Evolutionary conservation across 2,113 vertebrate species (phyloP).

Genomic region (Poeciliopsis prolifica): DNA sequence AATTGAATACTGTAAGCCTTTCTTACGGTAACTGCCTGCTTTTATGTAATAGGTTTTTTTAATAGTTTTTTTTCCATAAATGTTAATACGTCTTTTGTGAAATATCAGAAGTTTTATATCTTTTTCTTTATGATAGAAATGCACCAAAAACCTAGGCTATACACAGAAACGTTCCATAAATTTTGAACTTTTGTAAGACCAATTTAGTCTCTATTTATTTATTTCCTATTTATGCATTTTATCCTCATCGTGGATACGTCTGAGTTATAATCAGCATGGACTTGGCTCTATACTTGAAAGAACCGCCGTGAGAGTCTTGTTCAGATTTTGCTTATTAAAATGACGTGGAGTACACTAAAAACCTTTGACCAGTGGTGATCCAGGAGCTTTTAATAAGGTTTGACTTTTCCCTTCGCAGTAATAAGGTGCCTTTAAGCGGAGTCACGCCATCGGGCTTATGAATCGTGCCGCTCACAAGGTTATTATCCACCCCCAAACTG

Average conservation of each 20-base stretch:
- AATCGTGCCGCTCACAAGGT: slow-evolving; percentile 44
- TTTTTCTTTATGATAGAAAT: too few species aligned
- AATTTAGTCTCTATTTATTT: too few species aligned
- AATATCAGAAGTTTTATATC: too few species aligned
- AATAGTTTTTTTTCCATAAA: too few species aligned
- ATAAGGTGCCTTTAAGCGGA: slow-evolving; percentile 53
- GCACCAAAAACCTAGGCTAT: too few species aligned
- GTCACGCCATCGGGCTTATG: slow-evolving; percentile 62
- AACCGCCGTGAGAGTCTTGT: not conserved
- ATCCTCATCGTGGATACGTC: not conserved
- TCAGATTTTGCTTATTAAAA: not conserved
- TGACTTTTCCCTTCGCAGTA: slow-evolving; percentile 1
- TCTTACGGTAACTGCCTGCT: too few species aligned
- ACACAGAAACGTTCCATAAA: too few species aligned
- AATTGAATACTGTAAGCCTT: too few species aligned
- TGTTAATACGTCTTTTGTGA: too few species aligned
- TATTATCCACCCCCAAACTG: not conserved
- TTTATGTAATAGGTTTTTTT: too few species aligned
- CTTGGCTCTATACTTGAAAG: not conserved
- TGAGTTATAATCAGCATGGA: not conserved
- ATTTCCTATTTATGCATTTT: too few species aligned
- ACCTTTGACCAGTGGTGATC: not conserved
- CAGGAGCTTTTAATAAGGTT: not conserved
- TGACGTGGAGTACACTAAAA: not conserved
- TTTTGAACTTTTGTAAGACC: too few species aligned